Conservation (phyloP, 2,113 vertebrate genomes). For the mouse (Mus musculus) region GRCm39 chr4:48921001-48921500, state of each 20-base stretch:
- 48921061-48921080: not conserved
- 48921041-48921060: not conserved
- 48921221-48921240: not conserved
- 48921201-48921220: not conserved
- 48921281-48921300: not conserved
- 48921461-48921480: not conserved
- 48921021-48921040: not conserved
- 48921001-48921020: not conserved
- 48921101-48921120: conserved; percentile 27
- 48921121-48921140: not conserved
- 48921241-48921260: not conserved
- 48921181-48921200: not conserved
- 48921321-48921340: not conserved
- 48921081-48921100: not conserved
- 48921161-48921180: not conserved
- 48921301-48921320: not conserved
- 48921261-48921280: not conserved
- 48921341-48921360: not conserved
- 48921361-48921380: not conserved
- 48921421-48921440: not conserved
- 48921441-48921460: not conserved
- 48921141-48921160: not conserved
- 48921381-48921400: not conserved
- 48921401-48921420: not conserved
- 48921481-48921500: not conserved